Evolutionary conservation across 1,140 invertebrate species (phyloP).

Genomic region (Trinorchestia longiramus): DNA sequence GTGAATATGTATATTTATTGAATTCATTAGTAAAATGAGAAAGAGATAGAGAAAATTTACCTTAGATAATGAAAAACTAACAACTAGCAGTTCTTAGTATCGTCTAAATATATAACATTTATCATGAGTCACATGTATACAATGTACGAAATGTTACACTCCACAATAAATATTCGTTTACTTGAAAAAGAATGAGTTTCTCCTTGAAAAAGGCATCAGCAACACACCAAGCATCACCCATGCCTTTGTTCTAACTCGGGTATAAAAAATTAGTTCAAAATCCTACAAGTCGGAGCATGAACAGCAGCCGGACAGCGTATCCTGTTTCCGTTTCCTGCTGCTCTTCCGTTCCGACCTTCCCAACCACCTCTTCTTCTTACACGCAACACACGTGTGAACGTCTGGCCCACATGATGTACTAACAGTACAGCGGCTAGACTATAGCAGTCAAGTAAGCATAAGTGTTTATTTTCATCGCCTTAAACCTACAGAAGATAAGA

Average conservation of each 20-base stretch:
- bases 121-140: not conserved
- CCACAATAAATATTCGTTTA: not conserved
- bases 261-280: not conserved
- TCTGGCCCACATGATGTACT: too few species aligned
- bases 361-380: not conserved
- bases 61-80: not conserved
- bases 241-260: not conserved
- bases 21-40: too few species aligned
- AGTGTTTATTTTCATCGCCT: too few species aligned
- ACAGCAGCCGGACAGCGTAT: not conserved
- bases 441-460: too few species aligned
- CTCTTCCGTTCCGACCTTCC: constrained; percentile 24
- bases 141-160: too few species aligned
- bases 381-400: not conserved
- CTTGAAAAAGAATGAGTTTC: not conserved
- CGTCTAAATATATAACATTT: not conserved
- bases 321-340: constrained; percentile 15
- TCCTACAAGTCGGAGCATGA: not conserved
- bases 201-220: not conserved
- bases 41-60: too few species aligned
- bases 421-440: too few species aligned
- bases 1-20: not conserved
- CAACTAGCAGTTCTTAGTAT: not conserved
- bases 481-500: too few species aligned
- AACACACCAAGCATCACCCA: not conserved